Evolutionary conservation across 2,888 invertebrate genomes (phyloP), one percentile per base, ranked within the genome.

Genomic region (Aphrophora alni): DNA sequence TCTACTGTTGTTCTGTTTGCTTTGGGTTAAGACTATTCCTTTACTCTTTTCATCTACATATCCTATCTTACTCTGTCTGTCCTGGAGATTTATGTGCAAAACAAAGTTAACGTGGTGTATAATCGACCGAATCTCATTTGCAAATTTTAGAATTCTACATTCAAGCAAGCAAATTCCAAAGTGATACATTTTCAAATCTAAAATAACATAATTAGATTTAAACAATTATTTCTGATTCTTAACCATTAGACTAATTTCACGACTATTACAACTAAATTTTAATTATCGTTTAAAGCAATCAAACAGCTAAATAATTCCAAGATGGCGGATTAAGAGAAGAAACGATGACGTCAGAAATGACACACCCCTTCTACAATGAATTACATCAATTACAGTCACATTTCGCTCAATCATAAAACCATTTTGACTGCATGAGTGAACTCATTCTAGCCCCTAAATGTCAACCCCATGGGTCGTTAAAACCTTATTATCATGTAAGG

Each of bases 351-450:
- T 21, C 44, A 44, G 21, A n/a, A 59, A 21, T 59, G 59, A 59
- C 59, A 59, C 59, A 59, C 59, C 59, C 59, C 59, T 59, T 59
- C 21, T 59, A 59, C 59, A 59, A n/a, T 59, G 59, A 59, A 59
- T 59, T 59, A 59, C 59, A 59, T 59, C 59, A 59, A 59, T 59
- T 59, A 59, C 59, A 59, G 21, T 59, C 59, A 59, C 59, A 59
- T 59, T 59, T 59, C 59, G 21, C 59, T 59, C 59, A 59, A 59
- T 59, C 59, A 59, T 59, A 59, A 59, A 59, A 59, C 59, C 59
- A 59, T 59, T 59, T 59, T 59, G 59, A 59, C 21, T 59, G 59
- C 59, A 59, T 59, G 59, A 59, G 59, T 59, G 59, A 59, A 59
- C 59, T 59, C 59, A 59, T 59, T 59, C 59, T 59, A 59, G 59